Evolutionary conservation across 2,888 invertebrate species (phyloP), one percentile per base, ranked within the genome.

Genomic region (Eilema caniola): DNA sequence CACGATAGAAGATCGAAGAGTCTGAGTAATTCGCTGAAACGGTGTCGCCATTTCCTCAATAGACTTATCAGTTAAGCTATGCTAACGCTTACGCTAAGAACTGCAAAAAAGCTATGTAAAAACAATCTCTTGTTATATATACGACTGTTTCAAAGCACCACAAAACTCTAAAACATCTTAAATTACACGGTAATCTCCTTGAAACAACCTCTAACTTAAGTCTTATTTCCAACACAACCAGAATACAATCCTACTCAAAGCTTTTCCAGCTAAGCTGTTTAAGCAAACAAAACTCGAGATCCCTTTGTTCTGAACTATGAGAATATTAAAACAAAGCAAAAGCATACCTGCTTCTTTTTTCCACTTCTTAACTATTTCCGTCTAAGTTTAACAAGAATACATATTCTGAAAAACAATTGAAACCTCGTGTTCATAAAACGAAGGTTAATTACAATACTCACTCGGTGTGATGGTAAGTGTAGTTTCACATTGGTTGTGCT

Each of bases 241-340:
- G 41, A 63, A 62, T 41, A n/a, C 37, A 66, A 70, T 31, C 37
- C n/a, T 33, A 33, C 33, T 62, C 62, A 28, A 68, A 31, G 62
- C 62, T 62, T 24, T 53, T 37, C 53, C 23, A 65, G 53, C 53
- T 53, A 28, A 28, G 53, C 53, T 65, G 31, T 65, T 64, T 63
- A n/a, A 62, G 41, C 25, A 63, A 65, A 66, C 66, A 24, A 66
- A 66, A 63, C 66, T 33, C 16, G 28, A 41, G 20, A 66, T 20
- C 3, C 56, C 31, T 69, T 64, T 64, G 69, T 71, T 71, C 60
- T 37, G 37, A 62, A 47, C 31, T 67, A 24, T 14, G 28, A 53
- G 64, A 59, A 41, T 67, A 80, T 75, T 73, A 76, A 78, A 80
- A 80, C 74, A 73, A 76, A 74, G 72, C 65, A 80, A 72, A 72